Evolutionary conservation across 2,888 invertebrate species (phyloP).

Genomic region (Lasius platythorax): DNA sequence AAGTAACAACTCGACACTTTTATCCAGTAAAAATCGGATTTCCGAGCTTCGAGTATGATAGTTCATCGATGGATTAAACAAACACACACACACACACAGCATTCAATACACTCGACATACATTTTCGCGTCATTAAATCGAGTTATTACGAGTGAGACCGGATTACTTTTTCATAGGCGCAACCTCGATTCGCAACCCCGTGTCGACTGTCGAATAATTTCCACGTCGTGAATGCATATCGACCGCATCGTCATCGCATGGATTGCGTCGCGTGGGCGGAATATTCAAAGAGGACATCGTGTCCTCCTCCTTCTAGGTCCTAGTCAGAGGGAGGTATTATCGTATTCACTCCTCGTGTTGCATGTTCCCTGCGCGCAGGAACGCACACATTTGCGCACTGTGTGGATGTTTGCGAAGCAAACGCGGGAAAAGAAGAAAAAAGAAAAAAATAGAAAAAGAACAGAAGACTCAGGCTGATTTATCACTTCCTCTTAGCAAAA

Average conservation of each 20-base stretch:
- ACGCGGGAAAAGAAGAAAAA: background rate
- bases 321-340: slow-evolving; percentile 46
- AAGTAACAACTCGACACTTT: background rate
- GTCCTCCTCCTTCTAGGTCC: slow-evolving; percentile 38
- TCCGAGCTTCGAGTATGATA: background rate
- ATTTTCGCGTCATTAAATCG: slow-evolving; percentile 24
- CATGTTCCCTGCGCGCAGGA: slow-evolving; percentile 3
- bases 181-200: background rate
- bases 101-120: background rate
- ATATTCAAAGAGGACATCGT: slow-evolving; percentile 66
- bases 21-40: background rate
- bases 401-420: background rate
- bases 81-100: background rate
- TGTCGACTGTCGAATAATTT: slow-evolving; percentile 58
- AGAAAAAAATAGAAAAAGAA: background rate
- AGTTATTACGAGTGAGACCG: background rate
- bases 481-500: background rate
- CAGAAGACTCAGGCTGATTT: background rate
- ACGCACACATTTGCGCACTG: background rate
- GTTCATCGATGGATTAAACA: background rate
- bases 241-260: slow-evolving; percentile 55
- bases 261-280: slow-evolving; percentile 67
- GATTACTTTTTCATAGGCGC: slow-evolving; percentile 38
- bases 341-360: slow-evolving; percentile 38
- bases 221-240: slow-evolving; percentile 56